Evolutionary conservation across 2,113 vertebrate genomes (phyloP).

Genomic region (Vombatus ursinus): DNA sequence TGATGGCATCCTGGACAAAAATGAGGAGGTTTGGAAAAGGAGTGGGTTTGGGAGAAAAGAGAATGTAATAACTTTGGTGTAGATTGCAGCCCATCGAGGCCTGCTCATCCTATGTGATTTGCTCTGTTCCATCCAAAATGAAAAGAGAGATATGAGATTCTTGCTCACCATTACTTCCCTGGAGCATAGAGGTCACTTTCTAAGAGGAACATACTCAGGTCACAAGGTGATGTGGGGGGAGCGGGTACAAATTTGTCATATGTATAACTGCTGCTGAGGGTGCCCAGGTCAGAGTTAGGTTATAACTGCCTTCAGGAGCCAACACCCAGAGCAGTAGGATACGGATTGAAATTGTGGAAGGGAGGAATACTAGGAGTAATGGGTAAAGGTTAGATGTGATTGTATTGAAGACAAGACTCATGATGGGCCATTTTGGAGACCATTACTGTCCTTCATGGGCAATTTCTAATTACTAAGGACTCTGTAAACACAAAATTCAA

Average conservation of each 20-base stretch:
- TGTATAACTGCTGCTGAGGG: background rate
- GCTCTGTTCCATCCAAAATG: background rate
- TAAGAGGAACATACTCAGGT: background rate
- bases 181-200: background rate
- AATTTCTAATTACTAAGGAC: background rate
- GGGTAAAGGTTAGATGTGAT: background rate
- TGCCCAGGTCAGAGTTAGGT: background rate
- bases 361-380: background rate
- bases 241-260: background rate
- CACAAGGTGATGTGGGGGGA: background rate
- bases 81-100: background rate
- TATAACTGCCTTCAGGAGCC: background rate
- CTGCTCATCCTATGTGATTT: background rate
- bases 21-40: background rate
- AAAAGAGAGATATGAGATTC: background rate
- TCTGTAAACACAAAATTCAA: background rate
- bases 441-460: background rate
- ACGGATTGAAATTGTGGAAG: background rate
- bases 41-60: background rate
- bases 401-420: background rate
- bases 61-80: background rate
- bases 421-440: background rate
- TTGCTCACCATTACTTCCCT: background rate
- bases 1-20: background rate
- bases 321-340: background rate